Evolutionary conservation across 1,140 invertebrate species (phyloP).

Genomic region (Calephelis virginiensis): DNA sequence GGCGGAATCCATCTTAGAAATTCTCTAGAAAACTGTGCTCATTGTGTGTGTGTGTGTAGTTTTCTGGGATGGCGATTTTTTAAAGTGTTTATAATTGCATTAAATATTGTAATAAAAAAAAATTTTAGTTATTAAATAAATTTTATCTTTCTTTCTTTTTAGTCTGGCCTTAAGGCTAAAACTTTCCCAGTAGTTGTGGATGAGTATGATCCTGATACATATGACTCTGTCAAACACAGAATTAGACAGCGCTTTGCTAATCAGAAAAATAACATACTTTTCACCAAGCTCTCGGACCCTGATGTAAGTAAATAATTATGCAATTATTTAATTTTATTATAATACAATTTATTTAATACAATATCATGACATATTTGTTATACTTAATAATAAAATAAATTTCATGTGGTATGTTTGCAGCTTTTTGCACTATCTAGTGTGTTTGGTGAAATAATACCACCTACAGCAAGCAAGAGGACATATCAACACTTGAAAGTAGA

Average conservation of each 20-base stretch:
- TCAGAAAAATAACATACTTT: constrained; percentile 80
- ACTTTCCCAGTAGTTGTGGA: constrained; percentile 81
- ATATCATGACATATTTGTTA: too few relatives aligned
- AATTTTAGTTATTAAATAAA: constrained; percentile 1
- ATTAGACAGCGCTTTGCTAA: constrained; percentile 80
- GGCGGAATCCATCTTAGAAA: too few relatives aligned
- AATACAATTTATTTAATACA: too few relatives aligned
- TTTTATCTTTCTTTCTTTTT: constrained; percentile 25
- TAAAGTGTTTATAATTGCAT: too few relatives aligned
- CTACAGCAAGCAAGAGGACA: constrained; percentile 64
- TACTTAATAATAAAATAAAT: background rate
- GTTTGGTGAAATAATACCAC: constrained; percentile 75
- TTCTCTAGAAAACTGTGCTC: too few relatives aligned
- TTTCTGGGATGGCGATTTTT: too few relatives aligned
- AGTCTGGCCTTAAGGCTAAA: constrained; percentile 74
- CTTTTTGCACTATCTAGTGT: constrained; percentile 64
- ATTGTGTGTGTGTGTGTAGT: too few relatives aligned
- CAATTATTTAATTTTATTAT: constrained; percentile 4
- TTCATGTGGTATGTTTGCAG: constrained; percentile 40
- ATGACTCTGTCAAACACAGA: constrained; percentile 78
- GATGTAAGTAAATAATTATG: constrained; percentile 71
- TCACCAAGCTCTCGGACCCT: constrained; percentile 82
- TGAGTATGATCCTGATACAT: constrained; percentile 82
- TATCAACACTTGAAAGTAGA: constrained; percentile 78
- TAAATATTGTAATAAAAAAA: too few relatives aligned